Base-by-base conservation (phyloP, 2,888 invertebrate species). In the Hylaea fasciaria region DNA sequence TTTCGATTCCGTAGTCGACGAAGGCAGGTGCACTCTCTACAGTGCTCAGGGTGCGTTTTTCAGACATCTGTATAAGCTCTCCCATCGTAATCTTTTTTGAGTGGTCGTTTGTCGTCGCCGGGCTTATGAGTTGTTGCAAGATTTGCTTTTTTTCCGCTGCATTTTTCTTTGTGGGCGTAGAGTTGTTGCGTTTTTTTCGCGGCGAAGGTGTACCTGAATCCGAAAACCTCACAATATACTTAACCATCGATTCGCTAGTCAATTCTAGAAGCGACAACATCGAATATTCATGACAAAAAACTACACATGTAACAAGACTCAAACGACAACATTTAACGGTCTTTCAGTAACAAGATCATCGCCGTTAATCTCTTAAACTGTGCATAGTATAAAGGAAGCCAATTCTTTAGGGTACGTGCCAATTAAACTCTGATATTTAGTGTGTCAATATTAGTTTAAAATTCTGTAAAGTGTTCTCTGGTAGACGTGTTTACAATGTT, bases 91-190 rank as follows among this genome's bases (percentile, higher is more conserved):
- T 93, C 83, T 94, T 94, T 72, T 93, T 93, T 8, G 94, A 88
- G 72, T 87, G 93, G 57, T 94, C 94, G 72, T 94, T 94, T 57
- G 93, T 93, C 35, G 93, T 82, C 0, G 95, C 94, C 0, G 96
- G 96, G 57, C 95, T 94, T 64, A 95, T 94, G n/a, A 96, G 87
- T 76, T 96, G 96, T 80, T 96, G 96, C 11, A 96, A 91, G 59
- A 96, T 96, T 87, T 95, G 95, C 76, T 95, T 96, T 83, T 96
- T 96, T 85, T 96, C 96, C 35, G 95, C 95, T 16, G 94, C 94
- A 73, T 95, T 95, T 83, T 95, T 95, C 90, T 95, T 95, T 10
- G 95, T 95, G 17, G 96, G 96, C 17, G 96, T 96, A 9, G 96
- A 96, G 82, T 96, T 96, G 87, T 96, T 96, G 72, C 96, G 93